A percentile compares a stretch with the other conserved stretches of the same genome.
phyloP scores from a whole-genome alignment of 1,140 invertebrate species.

The Euura saliciscinereae region DNA sequence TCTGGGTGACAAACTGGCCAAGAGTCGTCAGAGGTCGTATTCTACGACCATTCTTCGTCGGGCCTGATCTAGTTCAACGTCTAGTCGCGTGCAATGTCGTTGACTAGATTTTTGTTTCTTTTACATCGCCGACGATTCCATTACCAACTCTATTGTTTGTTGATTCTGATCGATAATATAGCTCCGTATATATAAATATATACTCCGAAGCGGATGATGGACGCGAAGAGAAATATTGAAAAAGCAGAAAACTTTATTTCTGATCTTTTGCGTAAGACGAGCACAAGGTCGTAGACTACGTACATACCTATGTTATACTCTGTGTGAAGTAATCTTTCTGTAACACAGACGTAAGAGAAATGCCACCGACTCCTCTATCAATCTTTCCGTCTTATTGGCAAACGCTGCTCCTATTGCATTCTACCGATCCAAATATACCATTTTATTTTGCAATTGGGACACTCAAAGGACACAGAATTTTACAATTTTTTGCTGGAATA shows the following conservation, averaged over 20 bases:
- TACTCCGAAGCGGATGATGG: neutral
- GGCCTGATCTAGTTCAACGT: conserved; percentile 13
- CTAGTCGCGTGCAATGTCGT: conserved; percentile 6
- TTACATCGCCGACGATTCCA: neutral
- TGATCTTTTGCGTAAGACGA: neutral
- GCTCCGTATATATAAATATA: too few relatives aligned
- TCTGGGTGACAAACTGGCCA: conserved; percentile 27
- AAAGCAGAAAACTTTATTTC: too few relatives aligned
- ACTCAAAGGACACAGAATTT: neutral
- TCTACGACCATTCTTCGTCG: conserved; percentile 7
- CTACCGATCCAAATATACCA: neutral
- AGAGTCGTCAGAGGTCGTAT: conserved; percentile 7
- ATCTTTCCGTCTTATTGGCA: neutral
- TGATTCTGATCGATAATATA: too few relatives aligned
- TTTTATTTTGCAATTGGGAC: neutral
- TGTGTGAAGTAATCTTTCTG: too few relatives aligned
- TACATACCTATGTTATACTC: too few relatives aligned
- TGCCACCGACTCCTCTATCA: neutral
- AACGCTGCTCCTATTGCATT: neutral
- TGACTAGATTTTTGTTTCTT: neutral
- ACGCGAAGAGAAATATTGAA: too few relatives aligned
- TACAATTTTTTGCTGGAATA: neutral
- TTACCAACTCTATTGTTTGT: neutral
- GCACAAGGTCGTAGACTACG: neutral
- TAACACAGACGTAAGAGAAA: too few relatives aligned